Evolutionary conservation across 2,113 vertebrate species (phyloP), one percentile per base, ranked within the genome.

Genomic region (Actenoides lindsayi): DNA sequence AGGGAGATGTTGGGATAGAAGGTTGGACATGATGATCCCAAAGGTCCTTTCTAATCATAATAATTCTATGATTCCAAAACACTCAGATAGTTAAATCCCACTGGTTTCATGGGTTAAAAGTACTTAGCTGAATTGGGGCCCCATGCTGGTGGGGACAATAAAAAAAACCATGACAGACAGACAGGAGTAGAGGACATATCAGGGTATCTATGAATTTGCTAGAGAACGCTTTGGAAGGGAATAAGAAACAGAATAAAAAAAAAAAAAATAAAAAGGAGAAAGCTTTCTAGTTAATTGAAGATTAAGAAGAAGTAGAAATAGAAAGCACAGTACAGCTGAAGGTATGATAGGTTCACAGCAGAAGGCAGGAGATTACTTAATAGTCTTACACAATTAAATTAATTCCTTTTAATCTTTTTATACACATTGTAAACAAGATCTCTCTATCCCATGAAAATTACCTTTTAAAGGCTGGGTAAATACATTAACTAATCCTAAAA

Each of bases 371-470:
- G 94, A 96, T 86, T 97, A 96, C 88, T 96, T 96, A 96, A 97
- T 44, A 95, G 87, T 95, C 95, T 88, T 83, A 97, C 33, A 96
- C 95, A 97, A 97, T 98, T 97, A 96, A 97, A 96, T 96, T 97
- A 98, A 98, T 97, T 97, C 96, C 57, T 93, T 94, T 93, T 97
- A 97, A 97, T 97, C 94, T 97, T 96, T 97, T 91, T 93, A 96
- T 87, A 90, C 77, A 95, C 73, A 92, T 56, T 95, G 93, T 94
- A 97, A 97, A 97, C 93, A 97, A 96, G 93, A 96, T 96, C 86
- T 84, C 83, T 88, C 53, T 50, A 95, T 94, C 87, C 92, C 89
- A 95, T 50, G 39, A 94, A 97, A 98, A 97, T 96, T 96, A 97
- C 79, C 92, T 96, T 95, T 94, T 94, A 92, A 96, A 96, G 90